These are phyloP conservation scores for Lysandra coridon DNA, from an alignment of 2,888 invertebrate genomes.

Conservation along the genomic window DNA sequence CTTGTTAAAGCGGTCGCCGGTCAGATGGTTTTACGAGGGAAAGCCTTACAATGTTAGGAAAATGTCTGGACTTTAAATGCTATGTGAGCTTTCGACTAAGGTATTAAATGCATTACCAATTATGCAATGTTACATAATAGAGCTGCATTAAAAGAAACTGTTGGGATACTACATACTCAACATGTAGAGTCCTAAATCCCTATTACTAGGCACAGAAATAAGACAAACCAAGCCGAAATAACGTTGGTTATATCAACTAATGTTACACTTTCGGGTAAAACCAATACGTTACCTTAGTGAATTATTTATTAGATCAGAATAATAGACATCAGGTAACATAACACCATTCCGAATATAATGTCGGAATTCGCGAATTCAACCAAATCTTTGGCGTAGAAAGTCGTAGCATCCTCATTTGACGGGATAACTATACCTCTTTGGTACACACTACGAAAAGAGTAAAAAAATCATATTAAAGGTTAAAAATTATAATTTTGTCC, in stretches of 20 bases:
- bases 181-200: background rate
- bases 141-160: no score
- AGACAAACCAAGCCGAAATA: background rate
- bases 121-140: background rate
- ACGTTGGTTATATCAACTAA: background rate
- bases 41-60: background rate
- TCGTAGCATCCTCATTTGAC: background rate
- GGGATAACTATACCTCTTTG: background rate
- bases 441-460: no score
- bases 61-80: background rate
- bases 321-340: background rate
- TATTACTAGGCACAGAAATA: background rate
- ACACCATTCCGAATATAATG: background rate
- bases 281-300: background rate
- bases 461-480: no score
- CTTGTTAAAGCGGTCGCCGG: slow-evolving; percentile 29
- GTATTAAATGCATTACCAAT: background rate
- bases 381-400: no score
- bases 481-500: background rate
- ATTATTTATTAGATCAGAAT: background rate
- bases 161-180: background rate
- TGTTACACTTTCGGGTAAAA: background rate
- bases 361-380: background rate
- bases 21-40: slow-evolving; percentile 2
- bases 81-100: background rate